Base-by-base conservation (phyloP, 2,888 invertebrate genomes). In the Lepeophtheirus nordmannii region DNA sequence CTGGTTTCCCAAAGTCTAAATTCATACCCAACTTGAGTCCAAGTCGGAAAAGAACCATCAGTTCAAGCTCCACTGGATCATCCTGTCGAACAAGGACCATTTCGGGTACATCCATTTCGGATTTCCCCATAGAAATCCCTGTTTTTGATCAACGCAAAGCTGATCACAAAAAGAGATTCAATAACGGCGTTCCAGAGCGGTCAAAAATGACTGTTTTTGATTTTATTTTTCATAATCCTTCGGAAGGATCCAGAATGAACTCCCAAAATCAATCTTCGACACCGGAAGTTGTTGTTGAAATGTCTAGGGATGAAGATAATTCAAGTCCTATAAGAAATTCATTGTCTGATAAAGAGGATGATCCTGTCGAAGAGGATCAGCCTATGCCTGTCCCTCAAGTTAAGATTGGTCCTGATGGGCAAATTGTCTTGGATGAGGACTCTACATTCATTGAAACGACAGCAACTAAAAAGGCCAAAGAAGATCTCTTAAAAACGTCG, bases 201-300 rank as follows among this genome's bases (percentile, higher is more conserved):
- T 70, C 70, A 20, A 75, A 74, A 67, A 81, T 93, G 70, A 91
- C 87, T 59, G 92, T 94, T 90, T 85, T 87, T 71, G 92, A 93
- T 76, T 81, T 92, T 65, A 89, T 93, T 72, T 89, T 86, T 77
- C 92, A 89, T 77, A 93, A 93, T 78, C 92, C 92, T 7, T 75
- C 79, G 1, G 71, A 71, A 39, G 65, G 67, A 7, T 17, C n/a
- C 22, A 20, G 37, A 22, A 63, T 63, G 63, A 46, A 40, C 40
- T 40, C 17, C n/a, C 41, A 30, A 7, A 30, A 2, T 30, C 30
- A 30, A 30, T 30, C 3, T 30, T 30, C 30, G 2, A 7, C 7
- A 7, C 30, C 30, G 30, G 30, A 30, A 30, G 7, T 30, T 30
- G 30, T 30, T 30, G 30, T 5, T 5, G 30, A 30, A 30, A 30